phyloP scores from a whole-genome alignment of 2,888 invertebrate species.

The Drosophila formosana region DNA sequence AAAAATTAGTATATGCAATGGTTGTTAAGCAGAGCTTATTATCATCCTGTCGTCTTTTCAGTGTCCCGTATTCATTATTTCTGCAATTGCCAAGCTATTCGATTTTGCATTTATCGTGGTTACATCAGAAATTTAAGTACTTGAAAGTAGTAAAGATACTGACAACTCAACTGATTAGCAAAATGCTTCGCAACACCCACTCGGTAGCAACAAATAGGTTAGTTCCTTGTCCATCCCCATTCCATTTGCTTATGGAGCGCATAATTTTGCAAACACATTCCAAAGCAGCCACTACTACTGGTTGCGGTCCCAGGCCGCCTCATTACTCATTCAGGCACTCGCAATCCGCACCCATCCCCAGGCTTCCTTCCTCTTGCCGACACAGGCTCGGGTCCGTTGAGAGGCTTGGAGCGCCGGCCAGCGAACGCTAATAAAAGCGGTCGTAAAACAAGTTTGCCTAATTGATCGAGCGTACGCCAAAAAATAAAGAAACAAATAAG shows the following conservation, averaged over 20 bases:
- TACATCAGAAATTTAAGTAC: conserved; percentile 31
- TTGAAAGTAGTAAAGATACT: conserved; percentile 17
- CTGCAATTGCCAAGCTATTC: background rate
- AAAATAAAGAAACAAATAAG: conserved; percentile 44
- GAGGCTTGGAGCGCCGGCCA: conserved; percentile 66
- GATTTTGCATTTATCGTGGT: conserved; percentile 26
- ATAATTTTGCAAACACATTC: conserved; percentile 76
- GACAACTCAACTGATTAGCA: conserved; percentile 18
- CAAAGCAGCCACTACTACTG: conserved; percentile 57
- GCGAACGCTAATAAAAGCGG: conserved; percentile 82
- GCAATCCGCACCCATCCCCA: conserved; percentile 19
- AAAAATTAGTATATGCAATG: no score
- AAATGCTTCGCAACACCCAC: conserved; percentile 52
- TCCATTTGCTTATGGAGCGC: conserved; percentile 37
- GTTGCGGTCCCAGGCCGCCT: conserved; percentile 43
- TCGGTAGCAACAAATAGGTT: conserved; percentile 31
- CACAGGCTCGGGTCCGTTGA: conserved; percentile 8
- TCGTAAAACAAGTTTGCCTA: conserved; percentile 85
- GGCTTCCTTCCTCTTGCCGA: conserved; percentile 5
- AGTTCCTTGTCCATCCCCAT: background rate
- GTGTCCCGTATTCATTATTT: background rate
- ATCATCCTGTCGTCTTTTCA: background rate
- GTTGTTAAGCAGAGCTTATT: no score
- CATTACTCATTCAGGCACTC: conserved; percentile 75
- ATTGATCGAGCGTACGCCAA: conserved; percentile 85